Conservation (phyloP, 2,888 invertebrate species). For the Amphipyra tragopoginis region DNA sequence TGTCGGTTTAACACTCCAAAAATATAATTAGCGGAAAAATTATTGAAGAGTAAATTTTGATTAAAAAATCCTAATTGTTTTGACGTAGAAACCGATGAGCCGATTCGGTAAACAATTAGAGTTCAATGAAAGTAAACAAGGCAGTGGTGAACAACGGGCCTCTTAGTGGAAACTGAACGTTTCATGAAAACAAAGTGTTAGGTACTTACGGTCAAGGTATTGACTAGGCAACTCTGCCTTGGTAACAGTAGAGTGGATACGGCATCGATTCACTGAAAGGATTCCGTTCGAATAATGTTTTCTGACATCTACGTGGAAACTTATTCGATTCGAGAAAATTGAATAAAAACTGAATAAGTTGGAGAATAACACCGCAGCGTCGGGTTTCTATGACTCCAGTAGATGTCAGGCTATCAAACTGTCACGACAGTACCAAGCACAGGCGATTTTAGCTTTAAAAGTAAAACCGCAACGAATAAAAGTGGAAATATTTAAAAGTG, state of each 20-base stretch:
- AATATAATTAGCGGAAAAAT: conserved; percentile 63
- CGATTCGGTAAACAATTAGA: conserved; percentile 73
- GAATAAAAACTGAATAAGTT: conserved; percentile 41
- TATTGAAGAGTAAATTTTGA: conserved; percentile 64
- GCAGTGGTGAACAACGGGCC: conserved; percentile 60
- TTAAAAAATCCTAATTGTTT: conserved; percentile 73
- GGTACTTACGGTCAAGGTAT: conserved; percentile 25
- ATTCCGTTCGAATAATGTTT: conserved; percentile 18
- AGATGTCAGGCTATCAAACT: conserved; percentile 39
- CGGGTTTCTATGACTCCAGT: conserved; percentile 32
- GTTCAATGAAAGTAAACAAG: conserved; percentile 67
- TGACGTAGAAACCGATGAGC: conserved; percentile 66
- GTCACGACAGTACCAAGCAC: conserved; percentile 30
- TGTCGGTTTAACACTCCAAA: conserved; percentile 48
- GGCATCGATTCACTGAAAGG: conserved; percentile 8
- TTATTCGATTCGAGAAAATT: conserved; percentile 29
- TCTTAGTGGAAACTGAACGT: conserved; percentile 73
- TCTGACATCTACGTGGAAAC: conserved; percentile 28
- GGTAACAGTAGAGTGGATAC: neutral
- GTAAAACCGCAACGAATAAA: conserved; percentile 19
- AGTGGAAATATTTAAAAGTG: conserved; percentile 20
- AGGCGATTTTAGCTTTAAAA: conserved; percentile 22
- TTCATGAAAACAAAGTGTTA: conserved; percentile 71
- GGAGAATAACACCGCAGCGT: conserved; percentile 42
- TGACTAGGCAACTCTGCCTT: conserved; percentile 7